These are phyloP conservation scores for Dicrostonyx torquatus DNA, from an alignment of 2,797 vertebrate genomes.

Conservation along the genomic window DNA sequence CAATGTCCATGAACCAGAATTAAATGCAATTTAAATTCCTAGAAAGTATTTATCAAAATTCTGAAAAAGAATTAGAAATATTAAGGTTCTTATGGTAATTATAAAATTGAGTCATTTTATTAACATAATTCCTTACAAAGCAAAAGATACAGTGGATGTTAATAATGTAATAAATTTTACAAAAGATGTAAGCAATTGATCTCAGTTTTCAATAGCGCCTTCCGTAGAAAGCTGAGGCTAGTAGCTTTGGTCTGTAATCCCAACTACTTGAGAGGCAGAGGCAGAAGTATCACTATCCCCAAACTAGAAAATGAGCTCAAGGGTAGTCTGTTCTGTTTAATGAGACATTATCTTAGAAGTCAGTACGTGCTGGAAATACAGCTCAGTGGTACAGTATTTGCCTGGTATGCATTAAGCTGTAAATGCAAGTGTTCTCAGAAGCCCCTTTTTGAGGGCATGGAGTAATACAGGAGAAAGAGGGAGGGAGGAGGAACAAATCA, in stretches of 20 bases:
- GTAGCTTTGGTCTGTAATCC: background rate
- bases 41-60: background rate
- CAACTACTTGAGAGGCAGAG: background rate
- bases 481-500: too few relatives aligned
- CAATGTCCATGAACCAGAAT: background rate
- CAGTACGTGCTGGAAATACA: background rate
- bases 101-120: background rate
- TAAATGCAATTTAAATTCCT: background rate
- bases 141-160: background rate
- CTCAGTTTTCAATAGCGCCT: background rate
- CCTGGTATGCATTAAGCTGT: background rate
- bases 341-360: background rate
- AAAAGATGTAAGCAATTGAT: background rate
- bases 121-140: background rate
- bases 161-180: background rate
- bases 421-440: background rate
- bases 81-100: background rate
- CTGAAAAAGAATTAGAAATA: background rate
- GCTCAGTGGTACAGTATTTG: background rate
- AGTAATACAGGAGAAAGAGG: background rate
- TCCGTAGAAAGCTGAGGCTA: background rate
- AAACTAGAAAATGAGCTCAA: background rate
- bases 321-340: background rate
- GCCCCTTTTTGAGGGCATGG: too few relatives aligned
- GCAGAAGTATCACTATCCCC: background rate